Percentiles rank a stretch among this genome's conserved stretches.
Evolutionary conservation across 2,113 vertebrate genomes (phyloP).

Genomic region (Tachysurus fulvidraco): DNA sequence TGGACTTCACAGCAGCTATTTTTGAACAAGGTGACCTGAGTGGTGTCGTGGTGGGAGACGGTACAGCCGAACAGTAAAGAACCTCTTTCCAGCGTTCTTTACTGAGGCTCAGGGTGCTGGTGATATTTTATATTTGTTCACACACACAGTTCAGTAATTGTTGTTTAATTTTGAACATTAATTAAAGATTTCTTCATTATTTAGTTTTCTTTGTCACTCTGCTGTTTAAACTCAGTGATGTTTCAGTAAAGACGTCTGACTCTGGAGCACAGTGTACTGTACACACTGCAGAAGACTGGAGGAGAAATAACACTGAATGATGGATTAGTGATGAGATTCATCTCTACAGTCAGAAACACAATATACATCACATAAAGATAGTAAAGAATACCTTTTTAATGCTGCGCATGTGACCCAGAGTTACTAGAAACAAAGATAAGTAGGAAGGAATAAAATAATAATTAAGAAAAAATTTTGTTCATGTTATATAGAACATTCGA

Average conservation of each 20-base stretch:
- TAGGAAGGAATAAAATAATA: no score
- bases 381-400: background rate
- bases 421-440: no score
- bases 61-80: slow-evolving; percentile 52
- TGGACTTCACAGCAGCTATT: slow-evolving; percentile 28
- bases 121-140: no score
- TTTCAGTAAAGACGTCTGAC: background rate
- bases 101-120: slow-evolving; percentile 54
- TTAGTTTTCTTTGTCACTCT: no score
- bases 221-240: no score
- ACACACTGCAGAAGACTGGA: background rate
- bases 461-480: no score
- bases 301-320: background rate
- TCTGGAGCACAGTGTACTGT: slow-evolving; percentile 22
- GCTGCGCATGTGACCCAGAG: no score
- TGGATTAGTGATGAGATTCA: background rate
- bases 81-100: slow-evolving; percentile 47
- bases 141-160: no score
- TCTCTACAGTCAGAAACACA: no score
- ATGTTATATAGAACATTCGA: no score
- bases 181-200: no score
- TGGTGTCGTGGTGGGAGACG: slow-evolving; percentile 50
- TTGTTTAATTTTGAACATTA: no score
- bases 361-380: background rate
- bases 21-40: slow-evolving; percentile 21